Percentiles rank a stretch among this genome's conserved stretches.
Evolutionary conservation across 1,140 invertebrate genomes (phyloP).

Genomic region (Drosophila cardini): DNA sequence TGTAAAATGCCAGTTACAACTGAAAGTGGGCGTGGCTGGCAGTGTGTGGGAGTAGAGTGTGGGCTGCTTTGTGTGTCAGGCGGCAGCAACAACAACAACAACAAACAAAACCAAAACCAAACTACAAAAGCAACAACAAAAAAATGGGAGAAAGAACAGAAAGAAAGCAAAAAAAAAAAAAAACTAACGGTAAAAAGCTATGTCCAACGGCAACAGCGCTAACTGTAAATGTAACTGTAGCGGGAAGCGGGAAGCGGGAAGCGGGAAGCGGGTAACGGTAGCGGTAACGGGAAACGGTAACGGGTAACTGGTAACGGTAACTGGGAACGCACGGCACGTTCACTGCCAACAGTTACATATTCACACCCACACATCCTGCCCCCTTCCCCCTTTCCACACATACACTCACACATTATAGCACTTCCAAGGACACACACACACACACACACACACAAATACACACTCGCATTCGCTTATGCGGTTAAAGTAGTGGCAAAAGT

Average conservation of each 20-base stretch:
- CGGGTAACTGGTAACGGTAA: constrained; percentile 2
- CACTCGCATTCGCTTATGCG: constrained; percentile 59
- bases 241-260: constrained; percentile 24
- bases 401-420: constrained; percentile 12
- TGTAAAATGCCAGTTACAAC: constrained; percentile 66
- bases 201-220: constrained; percentile 30
- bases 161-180: neutral
- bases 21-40: constrained; percentile 21
- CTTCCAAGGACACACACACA: constrained; percentile 6
- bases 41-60: neutral
- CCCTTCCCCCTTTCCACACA: neutral
- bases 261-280: too few species aligned
- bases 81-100: constrained; percentile 41
- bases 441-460: constrained; percentile 11
- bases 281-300: too few species aligned
- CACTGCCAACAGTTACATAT: constrained; percentile 34
- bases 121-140: constrained; percentile 42
- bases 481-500: constrained; percentile 75
- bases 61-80: constrained; percentile 8
- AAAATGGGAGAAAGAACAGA: neutral
- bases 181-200: neutral
- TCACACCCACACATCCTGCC: constrained; percentile 13
- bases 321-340: constrained; percentile 54
- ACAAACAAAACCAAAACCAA: constrained; percentile 51
- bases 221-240: constrained; percentile 23